Base-by-base conservation (phyloP, 37 sponge, comb jelly and placozoan genomes). In the Oopsacas minuta region DNA sequence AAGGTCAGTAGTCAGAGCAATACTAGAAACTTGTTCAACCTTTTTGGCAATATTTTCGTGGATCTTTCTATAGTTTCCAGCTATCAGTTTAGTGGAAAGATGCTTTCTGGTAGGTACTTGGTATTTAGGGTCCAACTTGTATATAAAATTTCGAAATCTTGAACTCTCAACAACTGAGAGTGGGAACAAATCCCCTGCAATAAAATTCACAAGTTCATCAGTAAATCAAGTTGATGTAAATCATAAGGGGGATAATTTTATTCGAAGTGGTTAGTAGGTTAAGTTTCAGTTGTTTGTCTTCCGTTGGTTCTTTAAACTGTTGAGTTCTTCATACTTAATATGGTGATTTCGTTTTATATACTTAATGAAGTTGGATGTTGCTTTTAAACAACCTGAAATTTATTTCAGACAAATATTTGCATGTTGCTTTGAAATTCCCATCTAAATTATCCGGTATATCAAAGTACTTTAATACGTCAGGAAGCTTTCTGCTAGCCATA, bases 121-220 rank as follows among this genome's bases (percentile, higher is more conserved):
- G 39, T 86, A 86, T 69, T 38, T 36, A 25, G 86, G 82, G 69
- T 86, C 82, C 35, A 81, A 82, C 42, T 36, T 37, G 30, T 37
- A 38, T 38, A 86, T 38, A 82, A 86, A 81, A 30, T 82, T 81
- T 37, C 81, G 22, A 38, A 86, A 86, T 38, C 38, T 36, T 38
- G 86, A 38, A 86, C 82, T 82, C 30, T 86, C 86, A 30, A 86
- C 82, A 38, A 81, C 5, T 34, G 38, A 82, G 34, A 86, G 82
- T 82, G 86, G 86, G 1, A 86, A 30, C 82, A 86, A 34, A 86
- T 37, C 39, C 38, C 75, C 82, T 37, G 81, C 82, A 82, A 86
- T 82, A 82, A 86, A 82, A 37, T 23, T 36, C 34, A 86, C 82
- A 37, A 86, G 37, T 36, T 81, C 86, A 36, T 86, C 82, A 37